Conservation (phyloP, 2,797 vertebrate genomes). For the Thalassophryne amazonica region DNA sequence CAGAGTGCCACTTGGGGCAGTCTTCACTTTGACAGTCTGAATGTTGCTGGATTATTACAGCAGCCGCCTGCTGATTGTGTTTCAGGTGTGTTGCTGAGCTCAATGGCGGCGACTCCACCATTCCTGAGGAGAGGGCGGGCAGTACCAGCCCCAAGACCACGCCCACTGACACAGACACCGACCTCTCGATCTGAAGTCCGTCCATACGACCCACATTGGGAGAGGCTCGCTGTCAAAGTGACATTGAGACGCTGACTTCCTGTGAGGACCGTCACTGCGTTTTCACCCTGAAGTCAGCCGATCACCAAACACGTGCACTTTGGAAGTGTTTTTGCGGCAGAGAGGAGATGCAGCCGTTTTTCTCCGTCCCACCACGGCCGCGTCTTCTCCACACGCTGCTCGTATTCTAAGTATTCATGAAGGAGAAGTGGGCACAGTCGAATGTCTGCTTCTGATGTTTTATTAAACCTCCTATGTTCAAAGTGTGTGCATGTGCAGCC, state of each 20-base stretch:
- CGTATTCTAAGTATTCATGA: too few species aligned
- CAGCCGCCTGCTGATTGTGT: not conserved
- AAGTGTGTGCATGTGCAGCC: too few species aligned
- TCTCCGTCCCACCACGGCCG: too few species aligned
- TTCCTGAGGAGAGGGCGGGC: slow-evolving; percentile 83
- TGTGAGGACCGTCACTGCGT: not conserved
- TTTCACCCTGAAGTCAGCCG: slow-evolving; percentile 9
- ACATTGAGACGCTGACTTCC: not conserved
- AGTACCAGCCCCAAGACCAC: slow-evolving; percentile 70
- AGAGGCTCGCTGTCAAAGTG: not conserved
- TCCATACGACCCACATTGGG: not conserved
- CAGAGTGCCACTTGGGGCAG: too few species aligned
- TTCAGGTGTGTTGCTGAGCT: slow-evolving; percentile 76
- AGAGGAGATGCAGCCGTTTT: too few species aligned
- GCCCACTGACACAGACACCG: slow-evolving; percentile 82
- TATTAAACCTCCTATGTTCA: too few species aligned
- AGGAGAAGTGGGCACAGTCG: too few species aligned
- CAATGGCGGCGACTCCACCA: slow-evolving; percentile 83
- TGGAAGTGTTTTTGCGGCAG: slow-evolving; percentile 10
- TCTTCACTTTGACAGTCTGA: too few species aligned
- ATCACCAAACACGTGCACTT: slow-evolving; percentile 21
- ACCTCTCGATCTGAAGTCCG: slow-evolving; percentile 85
- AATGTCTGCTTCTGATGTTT: too few species aligned
- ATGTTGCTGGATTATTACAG: too few species aligned
- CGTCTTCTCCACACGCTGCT: too few species aligned